These are phyloP conservation scores for Lithobates pipiens DNA, from an alignment of 2,797 vertebrate genomes.

Conservation along the genomic window DNA sequence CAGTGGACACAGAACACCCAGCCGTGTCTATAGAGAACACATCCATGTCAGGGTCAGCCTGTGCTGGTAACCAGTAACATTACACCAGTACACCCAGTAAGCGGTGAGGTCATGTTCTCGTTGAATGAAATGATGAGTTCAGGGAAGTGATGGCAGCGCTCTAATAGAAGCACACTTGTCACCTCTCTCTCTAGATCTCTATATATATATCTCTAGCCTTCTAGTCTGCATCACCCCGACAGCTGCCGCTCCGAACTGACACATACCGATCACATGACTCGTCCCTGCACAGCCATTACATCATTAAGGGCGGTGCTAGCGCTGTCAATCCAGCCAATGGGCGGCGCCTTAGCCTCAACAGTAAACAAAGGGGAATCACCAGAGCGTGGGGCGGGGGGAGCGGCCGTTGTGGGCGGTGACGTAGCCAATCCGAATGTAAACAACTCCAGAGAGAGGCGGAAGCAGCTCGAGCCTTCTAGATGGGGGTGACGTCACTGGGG, in stretches of 20 bases:
- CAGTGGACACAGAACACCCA: too few relatives aligned
- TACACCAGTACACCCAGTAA: too few relatives aligned
- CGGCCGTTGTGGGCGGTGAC: constrained; percentile 25
- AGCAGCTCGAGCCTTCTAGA: constrained; percentile 31
- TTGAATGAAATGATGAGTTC: too few relatives aligned
- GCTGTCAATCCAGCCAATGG: not conserved
- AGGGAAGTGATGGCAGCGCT: too few relatives aligned
- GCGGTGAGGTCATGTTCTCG: too few relatives aligned
- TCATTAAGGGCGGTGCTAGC: constrained; percentile 4
- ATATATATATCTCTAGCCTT: too few relatives aligned
- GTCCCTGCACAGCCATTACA: not conserved
- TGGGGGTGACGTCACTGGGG: constrained; percentile 19
- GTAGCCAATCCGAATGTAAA: constrained; percentile 21
- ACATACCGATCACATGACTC: constrained; percentile 8
- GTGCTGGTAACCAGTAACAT: too few relatives aligned
- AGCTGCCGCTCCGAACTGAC: not conserved
- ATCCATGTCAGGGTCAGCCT: too few relatives aligned
- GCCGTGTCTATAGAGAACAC: too few relatives aligned
- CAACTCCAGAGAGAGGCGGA: constrained; percentile 9
- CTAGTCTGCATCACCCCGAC: not conserved
- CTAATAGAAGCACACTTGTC: too few relatives aligned
- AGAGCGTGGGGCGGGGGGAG: not conserved
- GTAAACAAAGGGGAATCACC: constrained; percentile 28
- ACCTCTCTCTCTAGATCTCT: too few relatives aligned
- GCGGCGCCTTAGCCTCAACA: not conserved